Evolutionary conservation across 2,888 invertebrate species (phyloP), one percentile per base, ranked within the genome.

Genomic region (Sphaerophoria rueppellii): DNA sequence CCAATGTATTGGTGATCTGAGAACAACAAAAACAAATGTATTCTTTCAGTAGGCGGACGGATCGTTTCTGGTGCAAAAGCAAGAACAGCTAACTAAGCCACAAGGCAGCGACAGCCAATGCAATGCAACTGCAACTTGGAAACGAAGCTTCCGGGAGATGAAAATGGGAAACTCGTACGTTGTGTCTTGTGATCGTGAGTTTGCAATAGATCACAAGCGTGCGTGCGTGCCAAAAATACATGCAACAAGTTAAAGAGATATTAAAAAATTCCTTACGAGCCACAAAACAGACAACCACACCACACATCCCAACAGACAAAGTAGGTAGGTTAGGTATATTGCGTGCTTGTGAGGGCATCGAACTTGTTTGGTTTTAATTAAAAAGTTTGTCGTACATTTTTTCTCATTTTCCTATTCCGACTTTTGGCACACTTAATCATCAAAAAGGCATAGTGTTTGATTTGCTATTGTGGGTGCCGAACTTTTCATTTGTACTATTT

Each of bases 151-250:
- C 83, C 83, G 80, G 76, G 75, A 72, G 63, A 69, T 74, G 73
- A 63, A 71, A 74, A 65, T 72, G 72, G 63, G 58, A 73, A 79
- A 46, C 70, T 67, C 40, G 60, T 35, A 37, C 57, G 73, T 61
- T 46, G 63, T 32, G 63, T 82, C 78, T 78, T 79, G 82, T 85
- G 85, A 85, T 81, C 80, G 52, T 60, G 32, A 75, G 74, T 74
- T 69, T 69, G 70, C 75, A 69, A 54, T 75, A 81, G 85, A 85
- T 85, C 85, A 81, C 76, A 72, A 72, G 32, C 73, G 54, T 85
- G 81, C 85, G 85, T 85, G 81, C 69, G 72, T 85, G 69, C 81
- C 72, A 77, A 77, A 81, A 81, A 76, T 81, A 73, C 72, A 81
- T 76, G 81, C 81, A 81, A 72, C 76, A 71, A 67, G 69, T 69